Conservation (phyloP, 2,113 vertebrate species). For the Eurystomus gularis region DNA sequence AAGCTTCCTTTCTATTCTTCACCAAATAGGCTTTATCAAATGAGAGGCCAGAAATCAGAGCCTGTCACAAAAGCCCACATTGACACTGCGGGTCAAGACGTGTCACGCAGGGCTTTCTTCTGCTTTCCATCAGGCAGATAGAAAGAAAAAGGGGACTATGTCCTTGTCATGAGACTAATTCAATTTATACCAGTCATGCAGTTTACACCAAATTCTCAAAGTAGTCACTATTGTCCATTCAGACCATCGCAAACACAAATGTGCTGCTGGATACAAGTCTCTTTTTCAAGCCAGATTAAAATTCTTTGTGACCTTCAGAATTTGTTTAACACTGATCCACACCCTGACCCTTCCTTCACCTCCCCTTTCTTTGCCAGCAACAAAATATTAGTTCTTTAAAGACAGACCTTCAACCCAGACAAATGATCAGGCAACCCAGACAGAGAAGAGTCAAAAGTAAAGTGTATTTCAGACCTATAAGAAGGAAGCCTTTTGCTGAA, state of each 20-base stretch:
- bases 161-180: slow-evolving; percentile 75
- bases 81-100: slow-evolving; percentile 69
- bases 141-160: slow-evolving; percentile 40
- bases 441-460: background rate
- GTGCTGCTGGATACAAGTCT: slow-evolving; percentile 47
- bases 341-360: slow-evolving; percentile 26
- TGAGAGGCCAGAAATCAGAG: slow-evolving; percentile 68
- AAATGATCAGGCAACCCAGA: background rate
- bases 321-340: slow-evolving; percentile 51
- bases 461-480: background rate
- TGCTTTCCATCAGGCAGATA: slow-evolving; percentile 75
- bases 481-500: background rate
- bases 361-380: slow-evolving; percentile 12
- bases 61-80: slow-evolving; percentile 71
- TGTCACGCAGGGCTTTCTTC: slow-evolving; percentile 65
- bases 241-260: slow-evolving; percentile 27
- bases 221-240: slow-evolving; percentile 51
- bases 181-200: slow-evolving; percentile 74
- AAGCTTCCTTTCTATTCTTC: slow-evolving; percentile 1
- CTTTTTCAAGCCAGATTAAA: slow-evolving; percentile 46
- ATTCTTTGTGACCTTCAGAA: slow-evolving; percentile 49
- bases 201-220: slow-evolving; percentile 57
- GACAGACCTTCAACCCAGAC: slow-evolving; percentile 43
- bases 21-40: slow-evolving; percentile 71
- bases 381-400: slow-evolving; percentile 56